Percentiles rank a stretch among this genome's conserved stretches.
phyloP scores from a whole-genome alignment of 2,113 vertebrate species.

The Bettongia penicillata region DNA sequence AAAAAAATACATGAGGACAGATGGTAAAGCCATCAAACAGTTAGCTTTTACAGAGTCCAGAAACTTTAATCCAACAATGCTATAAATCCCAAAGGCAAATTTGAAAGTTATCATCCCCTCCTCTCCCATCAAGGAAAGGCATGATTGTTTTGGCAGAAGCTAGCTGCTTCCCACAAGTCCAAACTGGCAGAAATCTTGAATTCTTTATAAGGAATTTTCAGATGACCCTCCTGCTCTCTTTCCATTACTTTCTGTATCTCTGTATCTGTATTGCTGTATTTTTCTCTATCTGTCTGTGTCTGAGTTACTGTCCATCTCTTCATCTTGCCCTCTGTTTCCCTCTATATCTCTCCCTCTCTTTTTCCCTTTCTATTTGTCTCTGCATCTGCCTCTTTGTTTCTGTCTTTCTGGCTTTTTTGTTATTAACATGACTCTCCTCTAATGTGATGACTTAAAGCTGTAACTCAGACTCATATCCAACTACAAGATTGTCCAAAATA shows the following conservation, averaged over 20 bases:
- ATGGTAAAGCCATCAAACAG: background rate
- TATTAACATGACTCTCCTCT: background rate
- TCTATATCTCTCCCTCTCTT: background rate
- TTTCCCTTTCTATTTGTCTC: background rate
- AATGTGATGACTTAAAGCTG: background rate
- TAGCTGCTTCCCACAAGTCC: background rate
- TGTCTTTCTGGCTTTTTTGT: background rate
- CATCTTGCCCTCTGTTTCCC: too few species aligned
- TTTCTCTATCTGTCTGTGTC: background rate
- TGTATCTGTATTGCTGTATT: background rate
- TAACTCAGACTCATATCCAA: background rate
- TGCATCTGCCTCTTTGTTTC: background rate
- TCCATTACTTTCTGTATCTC: background rate
- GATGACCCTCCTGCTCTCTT: background rate
- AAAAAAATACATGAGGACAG: background rate
- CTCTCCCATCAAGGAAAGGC: constrained; percentile 7
- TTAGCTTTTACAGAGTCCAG: background rate
- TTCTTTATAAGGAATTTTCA: constrained; percentile 15
- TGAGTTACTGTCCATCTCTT: background rate
- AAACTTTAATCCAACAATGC: background rate
- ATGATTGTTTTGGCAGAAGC: constrained; percentile 25
- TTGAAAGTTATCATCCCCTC: background rate
- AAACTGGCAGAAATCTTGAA: background rate
- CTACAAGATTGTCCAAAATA: background rate
- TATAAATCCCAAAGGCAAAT: background rate